A percentile compares a stretch with the other conserved stretches of the same genome.
Conservation (phyloP, 2,797 vertebrate genomes). For the Tympanoctomys barrerae region DNA sequence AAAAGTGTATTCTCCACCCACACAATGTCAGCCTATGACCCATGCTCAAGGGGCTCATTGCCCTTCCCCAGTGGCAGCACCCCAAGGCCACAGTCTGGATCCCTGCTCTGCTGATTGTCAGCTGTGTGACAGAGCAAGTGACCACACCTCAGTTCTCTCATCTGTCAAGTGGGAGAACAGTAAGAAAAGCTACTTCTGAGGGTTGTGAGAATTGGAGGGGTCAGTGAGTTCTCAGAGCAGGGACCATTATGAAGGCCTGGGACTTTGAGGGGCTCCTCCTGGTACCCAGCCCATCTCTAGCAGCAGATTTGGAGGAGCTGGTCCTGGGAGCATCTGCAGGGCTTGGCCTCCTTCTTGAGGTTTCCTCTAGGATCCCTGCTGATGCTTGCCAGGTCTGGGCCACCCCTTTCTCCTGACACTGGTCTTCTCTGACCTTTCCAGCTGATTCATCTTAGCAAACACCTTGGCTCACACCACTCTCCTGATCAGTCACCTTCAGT, state of each 20-base stretch:
- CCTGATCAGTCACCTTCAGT: neutral
- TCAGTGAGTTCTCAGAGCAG: neutral
- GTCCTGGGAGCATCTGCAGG: neutral
- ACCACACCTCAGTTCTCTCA: neutral
- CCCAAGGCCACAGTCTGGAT: neutral
- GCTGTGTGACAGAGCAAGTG: neutral
- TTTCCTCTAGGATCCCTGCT: neutral
- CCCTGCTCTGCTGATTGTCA: neutral
- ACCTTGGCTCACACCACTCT: neutral
- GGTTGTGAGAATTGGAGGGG: neutral
- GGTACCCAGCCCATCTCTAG: neutral
- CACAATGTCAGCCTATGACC: neutral
- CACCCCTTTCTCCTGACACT: neutral
- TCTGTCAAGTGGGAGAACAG: neutral
- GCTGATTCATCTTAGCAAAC: neutral
- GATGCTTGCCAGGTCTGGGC: neutral
- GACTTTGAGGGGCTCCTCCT: neutral
- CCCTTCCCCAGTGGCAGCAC: neutral
- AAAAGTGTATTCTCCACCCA: neutral
- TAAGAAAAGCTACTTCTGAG: neutral
- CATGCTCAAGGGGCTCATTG: fast-evolving
- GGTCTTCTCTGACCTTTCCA: neutral
- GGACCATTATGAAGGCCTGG: neutral
- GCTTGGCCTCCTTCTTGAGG: neutral
- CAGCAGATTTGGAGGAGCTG: neutral